Evolutionary conservation across 92 coral and sea anemone genomes (phyloP), one percentile per base, ranked within the genome.

Genomic region (Pocillopora grandis): DNA sequence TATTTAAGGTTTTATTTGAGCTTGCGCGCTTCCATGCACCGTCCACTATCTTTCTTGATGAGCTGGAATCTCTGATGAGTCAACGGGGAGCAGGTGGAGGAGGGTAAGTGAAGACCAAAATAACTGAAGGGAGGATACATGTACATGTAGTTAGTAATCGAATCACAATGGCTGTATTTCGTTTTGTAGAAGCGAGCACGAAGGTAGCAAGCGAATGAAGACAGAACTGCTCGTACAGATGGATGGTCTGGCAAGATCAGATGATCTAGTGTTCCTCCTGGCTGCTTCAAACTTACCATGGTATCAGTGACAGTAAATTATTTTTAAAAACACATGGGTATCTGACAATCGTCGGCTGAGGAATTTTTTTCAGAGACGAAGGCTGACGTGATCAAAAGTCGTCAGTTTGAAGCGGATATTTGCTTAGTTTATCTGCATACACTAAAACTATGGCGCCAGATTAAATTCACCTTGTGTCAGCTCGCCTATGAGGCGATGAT

Each of bases 201-300:
- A 96, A 68, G 98, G 98, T 31, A 96, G 98, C 79, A 90, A 95
- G 49, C 91, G 98, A 17, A 89, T 96, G 98, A 96, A 96, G 85
- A 96, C 98, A 48, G 98, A 96, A 77, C 86, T 96, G 27, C 79
- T 94, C 69, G 95, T 96, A 15, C 99, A 96, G 77, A 96, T 96
- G 99, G 99, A 96, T 65, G 99, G 99, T 10, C 86, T 96, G 36
- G 98, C 99, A 0, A 92, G 98, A 18, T 96, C 99, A 36, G 98
- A 96, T 80, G 99, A 96, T 59, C 84, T 96, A 33, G 99, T 96
- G 52, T 96, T 96, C 82, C 90, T 96, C 5, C 68, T 96, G 55
- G 98, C 99, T n/a, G 99, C 99, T 14, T 96, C 99, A 21, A 96
- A 96, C 80, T 81, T 96, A 6, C 99, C 99, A 9, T 96, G 99